These are phyloP conservation scores for Callorhinus ursinus DNA, from an alignment of 2,113 vertebrate species.

Conservation along the genomic window DNA sequence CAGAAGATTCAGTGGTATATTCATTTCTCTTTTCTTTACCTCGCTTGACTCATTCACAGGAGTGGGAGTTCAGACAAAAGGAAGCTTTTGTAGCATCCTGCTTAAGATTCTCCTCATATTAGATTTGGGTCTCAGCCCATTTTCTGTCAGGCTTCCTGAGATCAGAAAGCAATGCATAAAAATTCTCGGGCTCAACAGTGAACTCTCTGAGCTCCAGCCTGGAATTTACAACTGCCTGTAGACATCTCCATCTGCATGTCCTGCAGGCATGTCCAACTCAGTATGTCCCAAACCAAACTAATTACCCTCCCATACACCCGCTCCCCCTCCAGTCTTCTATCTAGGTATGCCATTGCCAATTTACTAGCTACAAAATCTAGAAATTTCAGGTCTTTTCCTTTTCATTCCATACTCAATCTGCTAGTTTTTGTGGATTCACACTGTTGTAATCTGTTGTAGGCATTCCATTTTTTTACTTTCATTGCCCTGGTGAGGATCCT, in stretches of 20 bases:
- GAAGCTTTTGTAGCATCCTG: conserved; percentile 41
- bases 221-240: conserved; percentile 61
- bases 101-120: conserved; percentile 59
- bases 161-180: conserved; percentile 63
- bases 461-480: background rate
- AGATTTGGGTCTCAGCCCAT: conserved; percentile 64
- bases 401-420: background rate
- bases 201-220: conserved; percentile 42
- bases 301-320: conserved; percentile 12
- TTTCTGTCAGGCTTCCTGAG: conserved; percentile 74
- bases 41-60: conserved; percentile 5
- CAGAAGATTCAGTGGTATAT: background rate
- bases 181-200: conserved; percentile 33
- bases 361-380: background rate
- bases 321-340: background rate
- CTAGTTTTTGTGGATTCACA: background rate
- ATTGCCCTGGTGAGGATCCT: background rate
- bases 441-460: background rate
- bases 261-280: conserved; percentile 40
- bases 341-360: background rate
- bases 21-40: conserved; percentile 45
- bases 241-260: conserved; percentile 71
- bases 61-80: conserved; percentile 61
- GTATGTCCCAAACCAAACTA: conserved; percentile 58
- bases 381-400: conserved; percentile 30